Evolutionary conservation across 2,888 invertebrate genomes (phyloP), one percentile per base, ranked within the genome.

Genomic region (Nowickia ferox): DNA sequence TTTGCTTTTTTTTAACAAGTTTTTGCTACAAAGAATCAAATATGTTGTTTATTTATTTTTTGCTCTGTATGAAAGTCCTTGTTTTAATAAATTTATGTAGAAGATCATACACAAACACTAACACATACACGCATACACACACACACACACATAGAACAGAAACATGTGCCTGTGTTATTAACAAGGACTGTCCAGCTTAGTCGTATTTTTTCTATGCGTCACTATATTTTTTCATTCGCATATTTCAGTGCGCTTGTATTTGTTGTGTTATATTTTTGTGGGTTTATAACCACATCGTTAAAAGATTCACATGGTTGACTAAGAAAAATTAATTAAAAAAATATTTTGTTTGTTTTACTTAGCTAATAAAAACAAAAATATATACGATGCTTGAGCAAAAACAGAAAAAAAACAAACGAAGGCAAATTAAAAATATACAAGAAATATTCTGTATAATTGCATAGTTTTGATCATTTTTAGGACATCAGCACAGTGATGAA

Each of bases 321-420:
- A 77, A 77, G 71, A 72, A 83, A 83, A 83, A 83, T 77, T 83
- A 83, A 83, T 84, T 84, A 78, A 84, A 83, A 83, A 77, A 65
- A 83, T 76, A 77, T 83, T 83, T 83, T 71, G 69, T 83, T 83
- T 76, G 19, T 57, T 71, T 83, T 71, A 71, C 48, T 76, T 75
- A 61, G 53, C 57, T 59, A 2, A 42, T 40, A n/a, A 22, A 9
- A 10, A 59, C 0, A 53, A 59, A 75, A 63, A 38, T 30, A 30
- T 30, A 44, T 17, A 30, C 2, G 17, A 46, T 57, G 8, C 57
- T 46, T 1, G 10, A 63, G 30, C 30, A n/a, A 66, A 51, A 48
- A 74, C 19, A 57, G 22, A 57, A 13, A 2, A 6, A 66, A 8
- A 57, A 44, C 30, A 40, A 65, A 46, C n/a, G n/a, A 38, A 17